Evolutionary conservation across 2,797 vertebrate species (phyloP), one percentile per base, ranked within the genome.

Genomic region (Scolopax rusticola): DNA sequence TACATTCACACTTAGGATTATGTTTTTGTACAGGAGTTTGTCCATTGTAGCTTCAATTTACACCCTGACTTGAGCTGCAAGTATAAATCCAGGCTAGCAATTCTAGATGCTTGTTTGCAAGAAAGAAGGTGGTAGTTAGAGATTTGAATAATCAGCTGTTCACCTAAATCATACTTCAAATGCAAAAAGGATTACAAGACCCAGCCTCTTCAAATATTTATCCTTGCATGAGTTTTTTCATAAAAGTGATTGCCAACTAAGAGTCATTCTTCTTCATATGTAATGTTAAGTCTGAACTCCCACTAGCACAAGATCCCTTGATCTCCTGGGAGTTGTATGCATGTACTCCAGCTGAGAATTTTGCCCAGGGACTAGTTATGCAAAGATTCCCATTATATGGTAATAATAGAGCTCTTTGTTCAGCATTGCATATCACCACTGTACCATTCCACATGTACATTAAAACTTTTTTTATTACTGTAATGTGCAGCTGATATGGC

Each of bases 61-160:
- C 36, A 59, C 67, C 75, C 28, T 41, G 41, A 8, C 32, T 60
- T 6, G 8, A 92, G 15, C 41, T 75, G 25, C 30, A 94, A 68
- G 48, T 36, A n/a, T 18, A 40, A 84, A 87, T 68, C 14, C 32
- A 40, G 43, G n/a, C 27, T 50, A 77, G 50, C 33, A 68, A 10
- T n/a, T 48, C 56, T 79, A 70, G 84, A 64, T 76, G 53, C 12
- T 70, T 88, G 32, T 59, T 43, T 86, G 27, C 47, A 83, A 54
- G 23, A 69, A 77, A 82, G 75, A 76, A 84, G 23, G 38, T 88
- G 28, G 36, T 69, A 56, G 23, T 43, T 84, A 67, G 47, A 78
- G 59, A 51, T 79, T 87, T 86, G 63, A 91, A 78, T 82, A 69
- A 88, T 80, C 90, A 79, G 53, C 84, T 94, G 80, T 95, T 92